Base-by-base conservation (phyloP, 1,140 invertebrate genomes). In the Aphaenogaster ashmeadi region DNA sequence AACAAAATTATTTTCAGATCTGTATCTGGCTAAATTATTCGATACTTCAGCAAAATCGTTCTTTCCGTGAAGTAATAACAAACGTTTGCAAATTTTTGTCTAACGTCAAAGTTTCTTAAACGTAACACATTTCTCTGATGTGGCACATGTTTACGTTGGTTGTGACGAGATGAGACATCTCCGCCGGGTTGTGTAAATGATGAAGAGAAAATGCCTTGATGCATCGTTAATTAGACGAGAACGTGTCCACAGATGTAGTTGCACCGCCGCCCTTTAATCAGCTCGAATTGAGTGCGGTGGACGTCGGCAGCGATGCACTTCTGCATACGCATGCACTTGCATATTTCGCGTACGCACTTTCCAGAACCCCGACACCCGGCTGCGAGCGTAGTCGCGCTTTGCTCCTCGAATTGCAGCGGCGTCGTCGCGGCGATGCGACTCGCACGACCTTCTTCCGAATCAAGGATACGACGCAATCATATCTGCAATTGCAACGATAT, bases 381-480 rank as follows among this genome's bases (percentile, higher is more conserved):
- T 50, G 50, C 13, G 58, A 69, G 27, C n/a, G 13, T 11, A 36
- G 6, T 33, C 77, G 18, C 11, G 36, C 66, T 81, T 38, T 33
- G 36, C 66, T 81, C 50, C 44, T 83, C 38, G 33, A 77, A 52
- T 75, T 15, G 74, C 58, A 44, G 7, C 75, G 21, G 21, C 54
- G 36, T 47, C 18, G 67, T 54, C 62, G 74, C 60, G 33, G 38
- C 38, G 44, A 88, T 62, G 33, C 41, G 36, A 88, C 77, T 80
- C 69, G 60, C 60, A 78, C 69, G 85, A 62, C 77, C 89, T 90
- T 78, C 77, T 44, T 50, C 13, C 11, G 85, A 72, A 90, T 90
- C 88, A 79, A 84, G 88, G 72, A 86, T 87, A 33, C 89, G 62
- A 86, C 67, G 72, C 56, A 60, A 56, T 89, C 56, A 87, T 78